Conservation (phyloP, 2,113 vertebrate genomes). For the Perca fluviatilis region DNA sequence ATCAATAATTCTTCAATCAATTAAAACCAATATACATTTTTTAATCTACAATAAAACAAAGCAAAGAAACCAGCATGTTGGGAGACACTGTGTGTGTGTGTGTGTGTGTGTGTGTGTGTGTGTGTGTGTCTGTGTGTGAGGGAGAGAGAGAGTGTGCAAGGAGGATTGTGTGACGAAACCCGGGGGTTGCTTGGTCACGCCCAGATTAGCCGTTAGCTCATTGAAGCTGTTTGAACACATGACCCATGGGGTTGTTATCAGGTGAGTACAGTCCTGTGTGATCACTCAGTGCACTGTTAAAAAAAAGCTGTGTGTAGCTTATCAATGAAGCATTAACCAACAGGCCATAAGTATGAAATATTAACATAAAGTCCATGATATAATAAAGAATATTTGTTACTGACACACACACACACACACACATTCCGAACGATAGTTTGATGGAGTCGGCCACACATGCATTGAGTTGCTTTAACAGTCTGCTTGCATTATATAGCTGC, state of each 20-base stretch:
- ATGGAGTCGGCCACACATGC: neutral
- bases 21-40: too few relatives aligned
- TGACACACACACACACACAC: constrained; percentile 3
- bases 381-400: neutral
- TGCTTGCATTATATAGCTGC: neutral
- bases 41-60: too few relatives aligned
- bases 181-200: too few relatives aligned
- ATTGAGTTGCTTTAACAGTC: neutral
- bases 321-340: neutral
- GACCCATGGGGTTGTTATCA: neutral
- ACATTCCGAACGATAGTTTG: neutral
- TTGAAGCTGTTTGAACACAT: neutral
- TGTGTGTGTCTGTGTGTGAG: too few relatives aligned
- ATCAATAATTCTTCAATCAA: too few relatives aligned
- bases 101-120: too few relatives aligned
- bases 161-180: too few relatives aligned
- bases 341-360: neutral
- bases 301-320: neutral
- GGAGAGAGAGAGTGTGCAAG: too few relatives aligned
- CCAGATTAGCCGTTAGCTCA: too few relatives aligned
- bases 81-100: too few relatives aligned
- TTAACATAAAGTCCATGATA: neutral
- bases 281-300: too few relatives aligned
- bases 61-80: too few relatives aligned
- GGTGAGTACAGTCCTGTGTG: neutral